Conservation (phyloP, 2,113 vertebrate genomes). For the Pycnonotus jocosus region DNA sequence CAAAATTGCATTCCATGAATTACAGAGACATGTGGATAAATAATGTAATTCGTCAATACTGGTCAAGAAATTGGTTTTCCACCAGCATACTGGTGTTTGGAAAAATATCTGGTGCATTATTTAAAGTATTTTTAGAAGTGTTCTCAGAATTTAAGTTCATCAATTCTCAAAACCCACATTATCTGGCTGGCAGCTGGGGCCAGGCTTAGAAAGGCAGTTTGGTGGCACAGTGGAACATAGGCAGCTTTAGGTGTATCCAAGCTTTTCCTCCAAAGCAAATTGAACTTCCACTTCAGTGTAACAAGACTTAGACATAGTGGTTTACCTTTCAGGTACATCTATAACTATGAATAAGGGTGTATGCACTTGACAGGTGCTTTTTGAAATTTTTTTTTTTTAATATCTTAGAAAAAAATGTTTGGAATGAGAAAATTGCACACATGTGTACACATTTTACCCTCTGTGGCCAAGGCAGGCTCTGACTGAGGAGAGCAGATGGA, state of each 20-base stretch:
- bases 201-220: neutral
- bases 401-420: neutral
- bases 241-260: neutral
- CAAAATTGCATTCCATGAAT: neutral
- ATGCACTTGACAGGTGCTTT: neutral
- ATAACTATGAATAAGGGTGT: neutral
- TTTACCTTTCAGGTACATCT: neutral
- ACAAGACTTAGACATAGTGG: neutral
- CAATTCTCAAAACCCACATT: neutral
- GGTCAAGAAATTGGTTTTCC: neutral
- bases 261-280: neutral
- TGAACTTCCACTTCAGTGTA: neutral
- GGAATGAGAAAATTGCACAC: neutral
- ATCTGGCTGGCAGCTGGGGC: neutral
- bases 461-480: neutral
- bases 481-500: neutral
- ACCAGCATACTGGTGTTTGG: neutral
- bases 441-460: accelerated
- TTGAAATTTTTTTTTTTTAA: neutral
- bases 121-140: neutral
- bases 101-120: neutral
- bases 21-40: neutral
- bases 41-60: neutral
- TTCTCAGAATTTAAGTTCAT: neutral
- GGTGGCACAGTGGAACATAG: neutral